Evolutionary conservation across 2,113 vertebrate genomes (phyloP), one percentile per base, ranked within the genome.

Genomic region (Esox niger): DNA sequence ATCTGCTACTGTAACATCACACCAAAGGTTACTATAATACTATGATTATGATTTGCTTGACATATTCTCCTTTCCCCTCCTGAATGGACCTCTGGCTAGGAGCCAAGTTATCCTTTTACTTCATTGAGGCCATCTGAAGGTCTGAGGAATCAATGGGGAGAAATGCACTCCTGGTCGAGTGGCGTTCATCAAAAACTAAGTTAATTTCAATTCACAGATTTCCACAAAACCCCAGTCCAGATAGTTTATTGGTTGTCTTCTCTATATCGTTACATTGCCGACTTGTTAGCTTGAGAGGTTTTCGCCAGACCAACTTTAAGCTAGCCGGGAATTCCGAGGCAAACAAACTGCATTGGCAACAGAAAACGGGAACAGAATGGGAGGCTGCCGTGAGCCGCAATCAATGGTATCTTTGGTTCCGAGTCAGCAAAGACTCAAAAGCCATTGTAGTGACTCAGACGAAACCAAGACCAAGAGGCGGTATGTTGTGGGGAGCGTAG

Each of bases 401-500:
- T 47, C 4, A 23, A 13, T 55, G 11, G 49, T 71, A 60, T 71
- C 30, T 83, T 83, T 79, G 72, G 78, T 78, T 80, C 69, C 49
- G 69, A 76, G 78, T 84, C 80, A 81, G 70, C 64, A 79, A 70
- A 56, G 69, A 68, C 56, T 70, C 30, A 77, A 81, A 86, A 75
- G 74, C 66, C 55, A 55, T 3, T 74, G 67, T 76, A 77, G 78
- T 78, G 74, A 77, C 87, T 61, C 32, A 35, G 32, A 35, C 31
- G 59, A 31, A 35, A n/a, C 30, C n/a, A 54, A 54, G 38, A 57
- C 52, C 62, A 61, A 62, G 33, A 13, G n/a, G 57, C 17, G 57
- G 57, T 59, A 78, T 77, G 79, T 80, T 78, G 63, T 74, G 60
- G 71, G 82, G 81, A 88, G 82, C 79, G 70, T 25, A 38, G 80